phyloP scores from a whole-genome alignment of 2,797 vertebrate genomes.

The Pipistrellus pipistrellus region DNA sequence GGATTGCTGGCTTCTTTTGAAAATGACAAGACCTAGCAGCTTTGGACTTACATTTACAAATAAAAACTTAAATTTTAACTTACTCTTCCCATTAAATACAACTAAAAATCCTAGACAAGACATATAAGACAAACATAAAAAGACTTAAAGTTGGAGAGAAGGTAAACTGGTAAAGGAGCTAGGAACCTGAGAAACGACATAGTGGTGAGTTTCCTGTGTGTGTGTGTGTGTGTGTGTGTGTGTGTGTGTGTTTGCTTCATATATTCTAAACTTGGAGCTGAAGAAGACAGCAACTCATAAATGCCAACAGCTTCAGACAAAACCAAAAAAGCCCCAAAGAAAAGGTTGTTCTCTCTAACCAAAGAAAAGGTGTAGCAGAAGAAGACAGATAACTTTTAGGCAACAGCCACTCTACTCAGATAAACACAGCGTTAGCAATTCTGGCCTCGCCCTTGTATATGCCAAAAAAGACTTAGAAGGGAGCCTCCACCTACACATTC shows the following conservation, averaged over 20 bases:
- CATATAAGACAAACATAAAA: background rate
- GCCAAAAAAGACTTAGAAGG: background rate
- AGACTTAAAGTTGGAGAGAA: background rate
- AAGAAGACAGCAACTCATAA: constrained; percentile 5
- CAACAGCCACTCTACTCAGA: background rate
- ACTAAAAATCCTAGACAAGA: background rate
- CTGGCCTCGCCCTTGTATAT: background rate
- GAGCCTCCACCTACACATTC: background rate
- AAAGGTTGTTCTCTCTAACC: background rate
- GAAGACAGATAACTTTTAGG: background rate
- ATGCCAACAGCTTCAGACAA: background rate
- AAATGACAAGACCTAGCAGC: background rate
- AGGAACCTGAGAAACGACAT: background rate
- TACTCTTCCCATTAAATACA: background rate
- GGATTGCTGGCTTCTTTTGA: background rate
- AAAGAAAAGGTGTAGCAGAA: background rate
- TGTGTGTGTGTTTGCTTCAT: background rate
- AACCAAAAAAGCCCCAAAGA: background rate
- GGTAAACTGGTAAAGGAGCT: background rate
- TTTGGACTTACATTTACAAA: background rate
- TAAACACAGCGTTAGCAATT: background rate
- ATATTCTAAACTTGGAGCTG: background rate
- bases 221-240: background rate
- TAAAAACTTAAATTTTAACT: background rate
- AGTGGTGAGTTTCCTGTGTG: background rate